Evolutionary conservation across 1,140 invertebrate species (phyloP).

Genomic region (Apis laboriosa): DNA sequence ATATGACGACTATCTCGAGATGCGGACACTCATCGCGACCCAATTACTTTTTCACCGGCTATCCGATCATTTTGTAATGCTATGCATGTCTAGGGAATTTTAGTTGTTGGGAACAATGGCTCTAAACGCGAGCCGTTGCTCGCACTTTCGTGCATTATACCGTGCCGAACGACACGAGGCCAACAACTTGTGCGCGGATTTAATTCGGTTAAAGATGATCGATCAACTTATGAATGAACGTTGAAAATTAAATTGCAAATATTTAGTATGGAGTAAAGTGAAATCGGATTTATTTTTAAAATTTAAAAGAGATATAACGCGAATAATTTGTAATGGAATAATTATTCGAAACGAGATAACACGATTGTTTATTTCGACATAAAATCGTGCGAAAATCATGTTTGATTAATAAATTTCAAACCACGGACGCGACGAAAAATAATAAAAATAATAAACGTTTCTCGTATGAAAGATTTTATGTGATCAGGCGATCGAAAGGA

Average conservation of each 20-base stretch:
- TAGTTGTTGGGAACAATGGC: slow-evolving; percentile 27
- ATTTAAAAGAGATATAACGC: no score
- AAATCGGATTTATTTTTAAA: no score
- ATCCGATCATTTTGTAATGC: slow-evolving; percentile 46
- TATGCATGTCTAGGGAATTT: slow-evolving; percentile 20
- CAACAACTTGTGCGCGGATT: slow-evolving; percentile 6
- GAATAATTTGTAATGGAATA: no score
- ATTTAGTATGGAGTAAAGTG: no score
- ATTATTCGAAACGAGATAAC: neutral
- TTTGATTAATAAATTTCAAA: no score
- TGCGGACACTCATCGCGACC: slow-evolving; percentile 43
- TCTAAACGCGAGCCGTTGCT: slow-evolving; percentile 20
- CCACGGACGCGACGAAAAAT: no score
- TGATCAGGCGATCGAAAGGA: no score
- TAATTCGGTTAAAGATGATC: slow-evolving; percentile 17
- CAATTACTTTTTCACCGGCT: slow-evolving; percentile 53
- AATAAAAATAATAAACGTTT: no score
- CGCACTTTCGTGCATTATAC: slow-evolving; percentile 12
- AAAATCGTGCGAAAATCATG: no score
- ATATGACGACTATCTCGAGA: slow-evolving; percentile 35
- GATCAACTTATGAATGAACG: neutral
- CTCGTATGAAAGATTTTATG: no score
- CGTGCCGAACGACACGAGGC: neutral
- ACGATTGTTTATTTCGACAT: neutral
- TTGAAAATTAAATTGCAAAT: neutral